Evolutionary conservation across 1,140 invertebrate species (phyloP), one percentile per base, ranked within the genome.

Genomic region (Sipha flava): DNA sequence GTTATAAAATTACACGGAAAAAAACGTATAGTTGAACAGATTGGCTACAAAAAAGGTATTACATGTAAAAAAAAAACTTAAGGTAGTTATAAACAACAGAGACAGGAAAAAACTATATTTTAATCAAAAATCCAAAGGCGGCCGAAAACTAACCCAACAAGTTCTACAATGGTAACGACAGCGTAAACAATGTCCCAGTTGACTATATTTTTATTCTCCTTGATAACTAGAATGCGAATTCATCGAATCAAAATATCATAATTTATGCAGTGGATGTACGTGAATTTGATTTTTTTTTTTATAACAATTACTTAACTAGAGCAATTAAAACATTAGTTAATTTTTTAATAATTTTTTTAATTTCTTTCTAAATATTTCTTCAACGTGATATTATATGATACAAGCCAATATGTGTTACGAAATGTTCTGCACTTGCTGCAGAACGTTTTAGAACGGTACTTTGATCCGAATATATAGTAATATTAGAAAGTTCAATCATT

Each of bases 401-500:
- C n/a, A n/a, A n/a, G n/a, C n/a, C n/a, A n/a, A n/a, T n/a, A n/a
- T n/a, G n/a, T 47, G 26, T 23, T 18, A 16, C 43, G 14, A 47
- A 47, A 47, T 43, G 40, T 29, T 70, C 29, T 29, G 6, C 0
- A n/a, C n/a, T 6, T 23, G 64, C 23, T 23, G 3, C 14, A 3
- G 4, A 66, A 66, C 64, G 64, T 66, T 66, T 23, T 14, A 7
- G 1, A 26, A 0, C 23, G 6, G 1, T 21, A 5, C 4, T 3
- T 45, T 14, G 7, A 3, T n/a, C 40, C 40, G 43, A 70, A 70
- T 29, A 47, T 29, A 10, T 3, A 26, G 16, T 10, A 6, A 29
- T 47, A 29, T 70, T 70, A 45, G 64, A 68, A 68, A 68, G 66
- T 47, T 47, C 43, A 47, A 70, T 70, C 29, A 70, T 70, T 45